Base-by-base conservation (phyloP, 2,888 invertebrate genomes). In the Isoperla grammatica region DNA sequence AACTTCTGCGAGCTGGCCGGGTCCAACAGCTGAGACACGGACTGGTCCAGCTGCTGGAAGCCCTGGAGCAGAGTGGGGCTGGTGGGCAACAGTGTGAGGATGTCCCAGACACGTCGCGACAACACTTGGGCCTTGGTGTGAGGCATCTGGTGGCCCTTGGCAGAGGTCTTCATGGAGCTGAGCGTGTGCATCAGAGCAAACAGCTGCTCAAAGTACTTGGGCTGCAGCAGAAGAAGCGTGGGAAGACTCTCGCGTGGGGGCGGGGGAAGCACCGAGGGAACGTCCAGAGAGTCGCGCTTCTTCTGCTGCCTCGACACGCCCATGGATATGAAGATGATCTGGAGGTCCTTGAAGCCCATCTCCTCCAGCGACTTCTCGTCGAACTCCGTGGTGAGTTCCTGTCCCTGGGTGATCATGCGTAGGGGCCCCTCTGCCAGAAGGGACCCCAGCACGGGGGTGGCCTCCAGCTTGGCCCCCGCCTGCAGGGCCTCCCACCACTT, bases 81-180 rank as follows among this genome's bases (percentile, higher is more conserved):
- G 1, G 95, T 90, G 1, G 96, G 95, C 56, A 96, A 78, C 63
- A 95, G 82, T 71, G 93, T 94, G 20, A 96, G 78, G 56, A 95
- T 91, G 70, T 95, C 95, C 96, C 95, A 96, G 0, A 96, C 95
- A 45, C 94, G 83, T 29, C 95, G 81, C 0, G 95, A 95, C 53
- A 95, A 75, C 0, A 93, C 83, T 72, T 94, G 92, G 0, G 94
- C 93, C 20, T 53, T 53, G 17, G 53, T 53, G 53, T 53, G 53
- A 13, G 53, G 53, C 1, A 53, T 53, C 20, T 53, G 53, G 53
- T 53, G 19, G 63, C 81, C 84, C 69, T 87, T 85, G 0, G 86
- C 82, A 1, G 84, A 81, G 13, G 89, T 87, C 71, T 88, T 89
- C 85, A 94, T 89, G 67, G 88, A 86, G 49, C 93, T 92, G 17